Evolutionary conservation across 2,888 invertebrate genomes (phyloP).

Genomic region (Ramazzottius varieornatus): DNA sequence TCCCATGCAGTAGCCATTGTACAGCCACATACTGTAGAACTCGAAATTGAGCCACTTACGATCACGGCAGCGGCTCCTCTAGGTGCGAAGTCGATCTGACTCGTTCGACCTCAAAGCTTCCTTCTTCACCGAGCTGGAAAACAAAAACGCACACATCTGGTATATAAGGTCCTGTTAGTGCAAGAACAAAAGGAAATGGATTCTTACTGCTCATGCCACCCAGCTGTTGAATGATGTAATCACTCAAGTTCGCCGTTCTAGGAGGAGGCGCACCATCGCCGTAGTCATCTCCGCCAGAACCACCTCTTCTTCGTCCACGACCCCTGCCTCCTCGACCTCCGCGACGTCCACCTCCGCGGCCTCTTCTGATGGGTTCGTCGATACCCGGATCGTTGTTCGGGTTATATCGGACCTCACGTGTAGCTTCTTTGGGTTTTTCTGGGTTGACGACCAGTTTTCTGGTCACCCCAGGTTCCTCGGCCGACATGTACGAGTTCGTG

Average conservation of each 20-base stretch:
- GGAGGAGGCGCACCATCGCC: background rate
- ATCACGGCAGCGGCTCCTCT: too few species aligned
- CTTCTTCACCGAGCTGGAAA: too few species aligned
- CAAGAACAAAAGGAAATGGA: too few species aligned
- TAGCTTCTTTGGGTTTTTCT: background rate
- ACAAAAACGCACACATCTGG: too few species aligned
- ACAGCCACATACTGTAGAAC: too few species aligned
- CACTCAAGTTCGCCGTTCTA: background rate
- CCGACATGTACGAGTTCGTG: background rate
- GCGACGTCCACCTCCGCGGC: background rate
- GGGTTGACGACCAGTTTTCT: background rate
- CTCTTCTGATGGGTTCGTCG: background rate
- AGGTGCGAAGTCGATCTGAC: too few species aligned
- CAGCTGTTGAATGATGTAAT: background rate
- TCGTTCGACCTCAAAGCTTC: too few species aligned
- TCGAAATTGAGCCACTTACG: too few species aligned
- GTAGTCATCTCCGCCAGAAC: background rate
- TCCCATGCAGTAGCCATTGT: too few species aligned
- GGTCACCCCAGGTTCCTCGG: background rate
- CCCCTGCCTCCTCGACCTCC: background rate
- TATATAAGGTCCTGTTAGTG: too few species aligned
- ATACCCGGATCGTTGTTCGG: background rate
- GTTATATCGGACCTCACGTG: background rate
- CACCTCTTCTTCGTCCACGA: background rate
- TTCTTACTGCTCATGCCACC: background rate